Conservation (phyloP, 2,888 invertebrate species). For the Tineola bisselliella region DNA sequence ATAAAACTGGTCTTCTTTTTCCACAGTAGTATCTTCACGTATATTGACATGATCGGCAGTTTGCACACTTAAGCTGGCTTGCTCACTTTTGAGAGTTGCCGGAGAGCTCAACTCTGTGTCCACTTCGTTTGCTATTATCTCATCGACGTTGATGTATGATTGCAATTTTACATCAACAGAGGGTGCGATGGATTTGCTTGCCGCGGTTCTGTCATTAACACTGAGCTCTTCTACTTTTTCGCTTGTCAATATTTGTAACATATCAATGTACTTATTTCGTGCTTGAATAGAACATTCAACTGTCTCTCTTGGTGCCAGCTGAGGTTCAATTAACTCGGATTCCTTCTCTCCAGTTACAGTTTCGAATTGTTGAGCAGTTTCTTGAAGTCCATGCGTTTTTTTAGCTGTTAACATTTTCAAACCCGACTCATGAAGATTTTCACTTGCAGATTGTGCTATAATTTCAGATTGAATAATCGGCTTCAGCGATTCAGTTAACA, state of each 20-base stretch:
- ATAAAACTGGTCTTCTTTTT: conserved; percentile 33
- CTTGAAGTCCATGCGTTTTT: conserved; percentile 31
- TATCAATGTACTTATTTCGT: conserved; percentile 45
- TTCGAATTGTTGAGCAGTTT: conserved; percentile 34
- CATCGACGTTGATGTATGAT: conserved; percentile 30
- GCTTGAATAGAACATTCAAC: conserved; percentile 21
- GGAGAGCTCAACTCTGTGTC: conserved; percentile 25
- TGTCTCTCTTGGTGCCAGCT: conserved; percentile 22
- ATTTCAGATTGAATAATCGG: conserved; percentile 49
- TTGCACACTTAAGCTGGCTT: conserved; percentile 47
- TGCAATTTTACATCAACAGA: conserved; percentile 19
- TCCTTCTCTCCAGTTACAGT: conserved; percentile 41
- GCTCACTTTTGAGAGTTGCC: conserved; percentile 28
- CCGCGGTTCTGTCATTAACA: conserved; percentile 37
- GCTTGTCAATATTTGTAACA: conserved; percentile 47
- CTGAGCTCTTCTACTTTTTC: conserved; percentile 58
- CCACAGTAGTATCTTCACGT: conserved; percentile 30
- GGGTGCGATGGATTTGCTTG: conserved; percentile 26
- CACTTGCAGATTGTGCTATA: conserved; percentile 45
- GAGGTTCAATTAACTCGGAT: conserved; percentile 20
- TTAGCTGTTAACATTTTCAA: conserved; percentile 26
- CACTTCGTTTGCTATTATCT: conserved; percentile 35
- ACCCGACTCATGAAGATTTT: conserved; percentile 32
- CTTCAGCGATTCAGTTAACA: conserved; percentile 42
- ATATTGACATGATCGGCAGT: conserved; percentile 42